phyloP scores from a whole-genome alignment of 2,888 invertebrate genomes.

The Caenorhabditis angaria region DNA sequence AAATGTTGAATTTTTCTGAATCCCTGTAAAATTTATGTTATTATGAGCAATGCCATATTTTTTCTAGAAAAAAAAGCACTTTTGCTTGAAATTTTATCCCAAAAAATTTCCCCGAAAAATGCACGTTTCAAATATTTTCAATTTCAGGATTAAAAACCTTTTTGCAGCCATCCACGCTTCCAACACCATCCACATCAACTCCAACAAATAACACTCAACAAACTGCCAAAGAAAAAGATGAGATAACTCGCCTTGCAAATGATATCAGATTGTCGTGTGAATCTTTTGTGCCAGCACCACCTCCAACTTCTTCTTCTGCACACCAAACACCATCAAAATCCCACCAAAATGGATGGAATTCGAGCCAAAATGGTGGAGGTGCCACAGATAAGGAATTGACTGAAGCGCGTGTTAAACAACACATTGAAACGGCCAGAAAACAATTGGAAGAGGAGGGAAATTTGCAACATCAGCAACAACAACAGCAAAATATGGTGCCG shows the following conservation, averaged over 20 bases:
- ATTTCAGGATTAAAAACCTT: no score
- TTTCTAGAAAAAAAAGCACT: no score
- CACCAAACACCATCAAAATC: background rate
- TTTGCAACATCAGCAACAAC: no score
- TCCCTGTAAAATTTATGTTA: no score
- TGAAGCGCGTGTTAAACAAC: background rate
- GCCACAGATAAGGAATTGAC: no score
- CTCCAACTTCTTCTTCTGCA: constrained; percentile 3
- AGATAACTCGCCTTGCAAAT: constrained; percentile 26
- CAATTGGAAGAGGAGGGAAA: background rate
- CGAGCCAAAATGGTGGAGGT: no score
- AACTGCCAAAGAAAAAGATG: constrained; percentile 23
- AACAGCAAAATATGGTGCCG: background rate
- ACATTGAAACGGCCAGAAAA: background rate
- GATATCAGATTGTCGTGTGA: constrained; percentile 20
- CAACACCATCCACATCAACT: background rate
- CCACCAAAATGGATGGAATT: background rate
- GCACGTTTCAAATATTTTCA: background rate
- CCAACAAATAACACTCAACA: background rate
- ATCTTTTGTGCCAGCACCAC: background rate
- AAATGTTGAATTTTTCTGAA: no score
- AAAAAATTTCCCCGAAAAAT: no score
- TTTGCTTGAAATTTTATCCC: no score
- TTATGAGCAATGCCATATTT: no score
- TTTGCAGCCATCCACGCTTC: background rate